These are phyloP conservation scores for Xestoiulus laeticollis DNA, from an alignment of 2,888 invertebrate genomes.

Conservation along the genomic window DNA sequence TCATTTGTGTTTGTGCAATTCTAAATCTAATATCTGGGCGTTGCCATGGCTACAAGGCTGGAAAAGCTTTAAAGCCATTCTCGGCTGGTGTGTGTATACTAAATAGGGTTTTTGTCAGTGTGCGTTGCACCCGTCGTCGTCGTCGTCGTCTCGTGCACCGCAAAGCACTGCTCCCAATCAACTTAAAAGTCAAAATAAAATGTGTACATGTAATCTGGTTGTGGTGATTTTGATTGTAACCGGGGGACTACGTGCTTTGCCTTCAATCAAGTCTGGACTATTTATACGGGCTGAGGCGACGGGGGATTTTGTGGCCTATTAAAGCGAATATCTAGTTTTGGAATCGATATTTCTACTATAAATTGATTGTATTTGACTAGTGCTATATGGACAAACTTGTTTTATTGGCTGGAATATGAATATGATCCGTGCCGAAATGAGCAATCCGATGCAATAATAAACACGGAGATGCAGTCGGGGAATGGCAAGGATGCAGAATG, in stretches of 20 bases:
- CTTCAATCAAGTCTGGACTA: slow-evolving; percentile 10
- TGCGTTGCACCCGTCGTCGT: neutral
- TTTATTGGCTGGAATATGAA: slow-evolving; percentile 3
- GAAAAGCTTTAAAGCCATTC: slow-evolving; percentile 33
- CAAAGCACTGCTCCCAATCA: neutral
- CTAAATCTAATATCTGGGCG: slow-evolving; percentile 8
- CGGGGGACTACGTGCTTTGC: slow-evolving; percentile 29
- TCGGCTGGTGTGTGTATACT: neutral
- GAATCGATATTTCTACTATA: neutral
- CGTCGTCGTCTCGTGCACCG: neutral
- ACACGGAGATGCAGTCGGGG: neutral
- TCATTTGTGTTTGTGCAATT: slow-evolving; percentile 37
- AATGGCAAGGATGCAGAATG: slow-evolving; percentile 6
- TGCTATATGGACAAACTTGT: neutral
- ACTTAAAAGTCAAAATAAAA: slow-evolving; percentile 8
- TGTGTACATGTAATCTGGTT: slow-evolving; percentile 29
- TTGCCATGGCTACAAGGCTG: slow-evolving; percentile 28
- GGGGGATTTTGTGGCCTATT: slow-evolving; percentile 37
- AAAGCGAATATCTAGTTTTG: neutral
- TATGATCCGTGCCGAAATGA: slow-evolving; percentile 28
- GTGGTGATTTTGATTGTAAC: slow-evolving; percentile 15
- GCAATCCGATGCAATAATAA: slow-evolving; percentile 1
- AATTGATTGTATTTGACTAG: slow-evolving; percentile 30
- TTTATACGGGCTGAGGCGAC: slow-evolving; percentile 13
- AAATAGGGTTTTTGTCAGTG: slow-evolving; percentile 2